phyloP scores from a whole-genome alignment of 2,888 invertebrate genomes.

The Pemphredon lugubris region DNA sequence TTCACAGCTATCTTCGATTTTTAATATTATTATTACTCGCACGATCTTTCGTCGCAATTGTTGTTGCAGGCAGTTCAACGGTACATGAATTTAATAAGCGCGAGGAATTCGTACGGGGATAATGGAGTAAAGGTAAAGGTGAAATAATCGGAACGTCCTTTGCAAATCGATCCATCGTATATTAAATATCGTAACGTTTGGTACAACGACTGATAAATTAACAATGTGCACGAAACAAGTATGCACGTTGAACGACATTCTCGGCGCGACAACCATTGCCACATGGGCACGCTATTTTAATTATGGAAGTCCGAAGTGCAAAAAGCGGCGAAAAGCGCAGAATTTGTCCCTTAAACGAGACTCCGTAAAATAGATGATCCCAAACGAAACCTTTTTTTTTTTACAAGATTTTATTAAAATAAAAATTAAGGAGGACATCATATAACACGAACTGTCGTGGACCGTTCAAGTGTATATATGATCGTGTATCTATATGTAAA shows the following conservation, averaged over 20 bases:
- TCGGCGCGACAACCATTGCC: constrained; percentile 36
- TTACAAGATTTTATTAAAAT: neutral
- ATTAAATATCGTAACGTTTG: constrained; percentile 74
- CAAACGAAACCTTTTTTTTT: constrained; percentile 6
- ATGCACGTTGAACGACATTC: constrained; percentile 39
- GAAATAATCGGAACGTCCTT: no score
- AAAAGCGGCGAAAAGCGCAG: constrained; percentile 21
- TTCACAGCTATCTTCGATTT: no score
- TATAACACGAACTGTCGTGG: constrained; percentile 11
- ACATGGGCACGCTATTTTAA: constrained; percentile 2
- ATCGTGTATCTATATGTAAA: neutral
- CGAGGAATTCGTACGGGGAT: no score
- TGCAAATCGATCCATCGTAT: constrained; percentile 72
- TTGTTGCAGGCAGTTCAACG: no score
- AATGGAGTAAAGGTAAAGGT: no score
- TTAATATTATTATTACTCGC: no score
- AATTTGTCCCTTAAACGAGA: neutral
- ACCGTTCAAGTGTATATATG: constrained; percentile 13
- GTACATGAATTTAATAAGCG: no score
- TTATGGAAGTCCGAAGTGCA: constrained; percentile 24
- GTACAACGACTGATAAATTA: constrained; percentile 72
- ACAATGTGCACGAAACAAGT: constrained; percentile 68
- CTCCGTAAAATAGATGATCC: neutral
- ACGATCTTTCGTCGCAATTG: no score
- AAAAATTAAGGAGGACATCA: neutral